A percentile compares a stretch with the other conserved stretches of the same genome.
These are phyloP conservation scores for Ophion costatus DNA, from an alignment of 2,888 invertebrate species.

Conservation along the genomic window DNA sequence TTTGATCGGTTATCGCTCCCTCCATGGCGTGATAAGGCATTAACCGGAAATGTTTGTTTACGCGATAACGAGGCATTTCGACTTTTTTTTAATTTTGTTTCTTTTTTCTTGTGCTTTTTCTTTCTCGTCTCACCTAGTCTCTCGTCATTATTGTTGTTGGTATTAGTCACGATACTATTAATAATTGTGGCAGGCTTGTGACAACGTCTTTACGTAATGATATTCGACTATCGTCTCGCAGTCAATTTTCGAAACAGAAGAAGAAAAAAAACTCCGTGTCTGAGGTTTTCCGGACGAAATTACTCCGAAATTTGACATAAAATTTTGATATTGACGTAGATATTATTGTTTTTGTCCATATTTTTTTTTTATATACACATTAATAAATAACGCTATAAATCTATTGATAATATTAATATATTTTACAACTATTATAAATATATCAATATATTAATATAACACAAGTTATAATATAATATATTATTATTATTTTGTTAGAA, in stretches of 20 bases:
- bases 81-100: background rate
- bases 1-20: conserved; percentile 16
- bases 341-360: too few species aligned
- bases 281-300: background rate
- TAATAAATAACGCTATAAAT: too few species aligned
- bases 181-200: conserved; percentile 16
- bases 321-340: too few species aligned
- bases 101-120: background rate
- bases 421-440: too few species aligned
- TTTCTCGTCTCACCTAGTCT: background rate
- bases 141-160: background rate
- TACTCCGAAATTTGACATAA: too few species aligned
- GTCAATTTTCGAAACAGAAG: background rate
- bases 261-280: background rate
- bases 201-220: conserved; percentile 46
- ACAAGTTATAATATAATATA: too few species aligned
- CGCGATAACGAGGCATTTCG: conserved; percentile 13
- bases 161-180: conserved; percentile 36
- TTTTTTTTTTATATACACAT: too few species aligned
- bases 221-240: background rate
- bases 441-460: too few species aligned
- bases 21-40: conserved; percentile 6
- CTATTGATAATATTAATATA: too few species aligned
- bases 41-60: conserved; percentile 27
- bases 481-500: too few species aligned